A percentile compares a stretch with the other conserved stretches of the same genome.
Conservation (phyloP, 2,888 invertebrate species). For the Polyommatus icarus region DNA sequence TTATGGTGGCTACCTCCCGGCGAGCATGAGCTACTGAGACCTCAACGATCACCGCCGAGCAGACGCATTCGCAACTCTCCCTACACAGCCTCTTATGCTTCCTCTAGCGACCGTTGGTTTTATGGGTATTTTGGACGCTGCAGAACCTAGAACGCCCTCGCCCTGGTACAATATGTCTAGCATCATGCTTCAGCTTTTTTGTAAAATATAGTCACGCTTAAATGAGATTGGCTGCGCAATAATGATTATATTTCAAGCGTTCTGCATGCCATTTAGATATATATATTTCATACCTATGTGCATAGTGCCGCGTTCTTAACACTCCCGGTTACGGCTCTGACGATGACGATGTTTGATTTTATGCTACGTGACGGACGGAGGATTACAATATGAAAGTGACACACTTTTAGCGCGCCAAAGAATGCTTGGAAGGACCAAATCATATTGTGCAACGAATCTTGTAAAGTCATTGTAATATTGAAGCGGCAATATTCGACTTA, state of each 20-base stretch:
- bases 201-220: constrained; percentile 81
- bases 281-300: constrained; percentile 79
- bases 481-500: constrained; percentile 77
- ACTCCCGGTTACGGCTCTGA: constrained; percentile 74
- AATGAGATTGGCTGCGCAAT: constrained; percentile 81
- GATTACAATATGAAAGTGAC: constrained; percentile 78
- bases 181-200: constrained; percentile 81
- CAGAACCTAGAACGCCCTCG: constrained; percentile 77
- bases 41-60: constrained; percentile 68
- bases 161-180: constrained; percentile 80
- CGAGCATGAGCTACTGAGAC: constrained; percentile 68
- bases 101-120: constrained; percentile 76
- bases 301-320: constrained; percentile 78
- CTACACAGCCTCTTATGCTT: constrained; percentile 78
- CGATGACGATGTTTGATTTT: constrained; percentile 60
- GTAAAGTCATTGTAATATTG: constrained; percentile 80
- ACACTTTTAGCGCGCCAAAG: constrained; percentile 72
- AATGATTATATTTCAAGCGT: constrained; percentile 81
- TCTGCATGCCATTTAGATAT: constrained; percentile 81
- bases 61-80: constrained; percentile 70
- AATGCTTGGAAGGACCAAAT: constrained; percentile 78
- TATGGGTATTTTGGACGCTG: constrained; percentile 79
- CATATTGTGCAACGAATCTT: constrained; percentile 81
- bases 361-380: constrained; percentile 49
- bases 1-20: constrained; percentile 58